Evolutionary conservation across 1,140 invertebrate genomes (phyloP).

Genomic region (Contarinia nasturtii): DNA sequence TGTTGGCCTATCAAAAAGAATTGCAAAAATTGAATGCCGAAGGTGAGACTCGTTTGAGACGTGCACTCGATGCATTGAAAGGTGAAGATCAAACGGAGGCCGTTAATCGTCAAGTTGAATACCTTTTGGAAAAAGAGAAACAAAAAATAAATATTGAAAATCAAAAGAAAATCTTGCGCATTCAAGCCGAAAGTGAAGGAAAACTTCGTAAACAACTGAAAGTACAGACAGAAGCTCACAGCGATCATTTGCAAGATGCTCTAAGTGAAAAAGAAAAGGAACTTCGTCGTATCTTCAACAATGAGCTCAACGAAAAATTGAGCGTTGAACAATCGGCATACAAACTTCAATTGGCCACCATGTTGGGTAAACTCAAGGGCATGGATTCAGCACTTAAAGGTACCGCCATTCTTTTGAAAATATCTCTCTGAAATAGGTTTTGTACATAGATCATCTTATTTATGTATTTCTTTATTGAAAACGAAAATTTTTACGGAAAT

Average conservation of each 20-base stretch:
- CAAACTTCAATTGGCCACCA: conserved; percentile 57
- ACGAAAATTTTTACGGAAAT: background rate
- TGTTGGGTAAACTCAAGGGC: conserved; percentile 68
- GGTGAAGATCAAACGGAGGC: conserved; percentile 23
- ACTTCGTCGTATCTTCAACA: conserved; percentile 37
- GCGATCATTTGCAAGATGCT: conserved; percentile 60
- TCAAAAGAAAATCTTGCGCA: conserved; percentile 30
- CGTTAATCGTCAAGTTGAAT: conserved; percentile 28
- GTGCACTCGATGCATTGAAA: conserved; percentile 35
- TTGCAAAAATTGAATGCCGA: conserved; percentile 44
- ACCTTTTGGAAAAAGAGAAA: conserved; percentile 32
- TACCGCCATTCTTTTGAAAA: conserved; percentile 26
- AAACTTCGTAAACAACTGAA: conserved; percentile 60
- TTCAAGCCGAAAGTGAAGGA: conserved; percentile 44
- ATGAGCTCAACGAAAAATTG: conserved; percentile 47
- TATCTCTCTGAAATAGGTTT: too few species aligned
- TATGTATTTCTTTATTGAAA: too few species aligned
- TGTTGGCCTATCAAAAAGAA: conserved; percentile 48
- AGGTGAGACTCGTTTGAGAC: conserved; percentile 34
- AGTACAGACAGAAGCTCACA: conserved; percentile 61
- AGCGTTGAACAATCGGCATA: conserved; percentile 45
- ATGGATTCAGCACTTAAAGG: conserved; percentile 73
- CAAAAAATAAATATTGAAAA: conserved; percentile 30
- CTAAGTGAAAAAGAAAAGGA: conserved; percentile 51
- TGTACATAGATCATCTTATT: too few species aligned